Conservation (phyloP, 1,140 invertebrate genomes). For the Tetraneura akinire region DNA sequence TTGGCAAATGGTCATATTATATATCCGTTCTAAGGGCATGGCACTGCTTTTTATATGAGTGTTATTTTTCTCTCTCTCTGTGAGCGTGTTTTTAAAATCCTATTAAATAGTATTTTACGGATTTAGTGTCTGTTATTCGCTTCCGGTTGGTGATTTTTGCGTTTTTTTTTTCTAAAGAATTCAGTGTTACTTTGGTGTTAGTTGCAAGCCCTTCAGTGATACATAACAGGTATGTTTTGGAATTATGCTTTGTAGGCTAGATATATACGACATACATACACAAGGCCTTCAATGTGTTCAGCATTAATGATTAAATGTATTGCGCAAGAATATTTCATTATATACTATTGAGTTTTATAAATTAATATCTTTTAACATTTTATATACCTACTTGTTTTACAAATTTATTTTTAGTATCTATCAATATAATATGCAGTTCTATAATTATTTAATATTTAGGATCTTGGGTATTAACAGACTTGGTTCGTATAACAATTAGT, state of each 20-base stretch:
- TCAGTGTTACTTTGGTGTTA: slow-evolving; percentile 1
- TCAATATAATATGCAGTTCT: too few species aligned
- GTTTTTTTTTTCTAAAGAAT: slow-evolving; percentile 9
- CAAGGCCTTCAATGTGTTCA: slow-evolving; percentile 37
- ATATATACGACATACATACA: not conserved
- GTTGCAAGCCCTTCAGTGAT: slow-evolving; percentile 20
- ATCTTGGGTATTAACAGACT: too few species aligned
- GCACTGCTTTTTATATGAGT: slow-evolving; percentile 44
- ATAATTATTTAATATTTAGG: too few species aligned
- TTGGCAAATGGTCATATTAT: slow-evolving; percentile 49
- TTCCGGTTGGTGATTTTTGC: slow-evolving; percentile 42
- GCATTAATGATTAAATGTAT: slow-evolving; percentile 44
- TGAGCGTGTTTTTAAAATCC: slow-evolving; percentile 45
- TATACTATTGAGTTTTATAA: not conserved
- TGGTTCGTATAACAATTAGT: too few species aligned
- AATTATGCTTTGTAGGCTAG: slow-evolving; percentile 12
- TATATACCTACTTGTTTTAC: not conserved
- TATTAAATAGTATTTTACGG: slow-evolving; percentile 35
- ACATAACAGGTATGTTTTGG: slow-evolving; percentile 36
- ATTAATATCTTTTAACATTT: not conserved
- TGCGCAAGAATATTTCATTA: slow-evolving; percentile 40
- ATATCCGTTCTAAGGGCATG: slow-evolving; percentile 52
- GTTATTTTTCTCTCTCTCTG: slow-evolving; percentile 39
- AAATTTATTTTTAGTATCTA: not conserved
- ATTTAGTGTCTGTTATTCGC: slow-evolving; percentile 24